A percentile compares a stretch with the other conserved stretches of the same genome.
Evolutionary conservation across 2,797 vertebrate species (phyloP).

Genomic region (Mastacembelus armatus): DNA sequence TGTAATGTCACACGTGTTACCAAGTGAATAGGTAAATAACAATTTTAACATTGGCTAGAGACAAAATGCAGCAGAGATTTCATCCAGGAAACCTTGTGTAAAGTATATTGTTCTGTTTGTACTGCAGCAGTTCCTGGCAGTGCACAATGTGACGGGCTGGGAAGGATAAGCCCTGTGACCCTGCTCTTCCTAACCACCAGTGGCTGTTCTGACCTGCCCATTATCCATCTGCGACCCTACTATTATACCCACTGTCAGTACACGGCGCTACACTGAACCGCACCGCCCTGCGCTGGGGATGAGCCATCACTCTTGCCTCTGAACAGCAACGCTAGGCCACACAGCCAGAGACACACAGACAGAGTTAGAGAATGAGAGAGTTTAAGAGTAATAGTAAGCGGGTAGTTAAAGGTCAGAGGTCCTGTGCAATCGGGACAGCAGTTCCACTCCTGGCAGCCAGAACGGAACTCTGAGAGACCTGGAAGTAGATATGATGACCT

Average conservation of each 20-base stretch:
- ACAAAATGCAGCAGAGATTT: too few relatives aligned
- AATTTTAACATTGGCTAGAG: too few relatives aligned
- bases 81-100: slow-evolving; percentile 30
- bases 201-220: slow-evolving; percentile 68
- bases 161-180: slow-evolving; percentile 73
- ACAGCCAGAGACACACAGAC: slow-evolving; percentile 25
- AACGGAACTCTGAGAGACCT: slow-evolving; percentile 77
- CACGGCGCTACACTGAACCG: slow-evolving; percentile 40
- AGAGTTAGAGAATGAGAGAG: slow-evolving; percentile 52
- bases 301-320: slow-evolving; percentile 59
- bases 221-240: slow-evolving; percentile 72
- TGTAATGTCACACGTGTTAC: slow-evolving; percentile 5
- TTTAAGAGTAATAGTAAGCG: slow-evolving; percentile 67
- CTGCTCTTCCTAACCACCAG: slow-evolving; percentile 68
- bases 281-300: slow-evolving; percentile 39
- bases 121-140: slow-evolving; percentile 41
- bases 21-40: too few relatives aligned
- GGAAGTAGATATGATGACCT: slow-evolving; percentile 84
- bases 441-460: slow-evolving; percentile 78
- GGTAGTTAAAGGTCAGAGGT: slow-evolving; percentile 77
- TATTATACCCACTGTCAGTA: slow-evolving; percentile 65
- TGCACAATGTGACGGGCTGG: slow-evolving; percentile 41
- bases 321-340: slow-evolving; percentile 44
- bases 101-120: slow-evolving; percentile 54
- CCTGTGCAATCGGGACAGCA: slow-evolving; percentile 75